These are phyloP conservation scores for Chionis minor DNA, from an alignment of 2,113 vertebrate genomes.

Conservation along the genomic window DNA sequence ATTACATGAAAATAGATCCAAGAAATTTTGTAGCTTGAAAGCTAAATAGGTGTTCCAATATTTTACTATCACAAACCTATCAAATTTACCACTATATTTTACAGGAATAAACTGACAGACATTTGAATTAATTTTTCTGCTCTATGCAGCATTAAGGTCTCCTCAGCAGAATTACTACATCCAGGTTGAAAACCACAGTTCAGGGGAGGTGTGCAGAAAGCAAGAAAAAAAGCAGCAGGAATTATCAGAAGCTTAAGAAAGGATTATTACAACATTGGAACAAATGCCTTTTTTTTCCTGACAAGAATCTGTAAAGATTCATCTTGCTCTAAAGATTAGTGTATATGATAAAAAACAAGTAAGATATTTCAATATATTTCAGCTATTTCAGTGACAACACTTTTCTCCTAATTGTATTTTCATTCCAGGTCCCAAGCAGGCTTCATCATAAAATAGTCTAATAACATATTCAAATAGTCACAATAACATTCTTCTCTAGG, in stretches of 20 bases:
- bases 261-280: not conserved
- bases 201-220: not conserved
- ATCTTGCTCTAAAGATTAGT: not conserved
- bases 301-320: not conserved
- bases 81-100: not conserved
- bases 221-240: not conserved
- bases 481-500: not conserved
- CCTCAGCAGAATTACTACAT: not conserved
- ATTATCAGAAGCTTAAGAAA: not conserved
- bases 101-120: not conserved
- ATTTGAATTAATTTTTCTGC: not conserved
- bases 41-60: not conserved
- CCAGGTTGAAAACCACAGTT: not conserved
- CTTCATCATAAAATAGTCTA: not conserved
- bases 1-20: not conserved
- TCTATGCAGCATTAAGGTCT: not conserved
- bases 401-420: not conserved
- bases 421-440: not conserved
- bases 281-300: not conserved
- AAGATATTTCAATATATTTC: not conserved
- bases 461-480: no score
- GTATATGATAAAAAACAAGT: not conserved
- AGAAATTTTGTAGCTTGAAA: not conserved
- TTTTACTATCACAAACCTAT: not conserved
- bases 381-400: not conserved